Evolutionary conservation across 2,797 vertebrate genomes (phyloP), one percentile per base, ranked within the genome.

Genomic region (Holocentrus rufus): DNA sequence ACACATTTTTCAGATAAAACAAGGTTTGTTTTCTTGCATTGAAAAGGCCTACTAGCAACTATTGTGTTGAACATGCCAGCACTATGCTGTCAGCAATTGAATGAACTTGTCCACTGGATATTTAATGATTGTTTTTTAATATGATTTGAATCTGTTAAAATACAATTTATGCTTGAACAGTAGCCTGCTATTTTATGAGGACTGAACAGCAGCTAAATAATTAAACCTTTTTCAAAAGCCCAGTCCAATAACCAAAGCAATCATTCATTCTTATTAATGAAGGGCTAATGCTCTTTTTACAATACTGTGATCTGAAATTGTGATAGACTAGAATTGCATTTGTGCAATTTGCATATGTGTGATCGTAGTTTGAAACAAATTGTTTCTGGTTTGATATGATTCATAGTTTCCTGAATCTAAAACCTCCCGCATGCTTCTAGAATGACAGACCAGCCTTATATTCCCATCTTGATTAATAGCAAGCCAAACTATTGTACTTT

Each of bases 1-100:
- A 57, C 27, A n/a, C 34, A 5, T 57, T 57, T 57, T 57, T 17
- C 53, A 55, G 25, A 55, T 56, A 56, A 56, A 30, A 27, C 5
- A 56, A 30, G 25, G 27, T 13, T 11, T 13, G 9, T 39, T 10
- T 10, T 39, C 11, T 39, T 13, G 9, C 36, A 5, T 11, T 34
- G 31, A 8, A 6, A 8, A 34, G 31, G 7, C 5, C 31, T 34
- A 34, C 31, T 34, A 34, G 31, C 31, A 6, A 34, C 7, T 34
- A 34, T 7, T 13, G 6, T 39, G 6, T 11, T 13, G 11, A 39
- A 39, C 9, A 5, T 10, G 9, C 8, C 36, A 39, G 9, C 0
- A 13, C 36, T 13, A 39, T 9, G 36, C 7, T 53, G 52, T 53
- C 52, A 4, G 1, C 25, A 23, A 27, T 25, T 27, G 27, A 25